These are phyloP conservation scores for Epirrhoe alternata DNA, from an alignment of 2,888 invertebrate genomes.

Conservation along the genomic window DNA sequence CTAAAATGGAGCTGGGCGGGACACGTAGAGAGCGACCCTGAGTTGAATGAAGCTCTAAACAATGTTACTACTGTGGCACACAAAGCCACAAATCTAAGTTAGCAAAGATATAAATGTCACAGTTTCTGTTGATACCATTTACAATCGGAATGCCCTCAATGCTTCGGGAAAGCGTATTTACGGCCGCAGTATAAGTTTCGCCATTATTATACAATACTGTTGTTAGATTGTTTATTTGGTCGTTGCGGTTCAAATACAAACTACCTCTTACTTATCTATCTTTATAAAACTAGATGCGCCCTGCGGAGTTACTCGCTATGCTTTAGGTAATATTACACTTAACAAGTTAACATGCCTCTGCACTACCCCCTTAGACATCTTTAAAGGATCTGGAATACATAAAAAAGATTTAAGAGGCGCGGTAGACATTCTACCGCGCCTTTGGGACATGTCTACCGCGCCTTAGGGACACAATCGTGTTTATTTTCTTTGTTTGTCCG, in stretches of 20 bases:
- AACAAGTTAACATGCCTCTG: no score
- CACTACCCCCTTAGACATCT: no score
- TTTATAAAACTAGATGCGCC: background rate
- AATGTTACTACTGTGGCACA: conserved; percentile 3
- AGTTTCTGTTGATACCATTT: conserved; percentile 13
- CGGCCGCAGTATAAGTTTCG: conserved; percentile 17
- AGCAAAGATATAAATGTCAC: conserved; percentile 14
- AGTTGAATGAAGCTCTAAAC: background rate
- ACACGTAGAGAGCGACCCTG: no score
- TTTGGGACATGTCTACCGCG: no score
- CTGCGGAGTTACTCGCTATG: no score
- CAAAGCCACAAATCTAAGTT: conserved; percentile 3
- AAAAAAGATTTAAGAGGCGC: no score
- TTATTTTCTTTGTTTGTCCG: no score
- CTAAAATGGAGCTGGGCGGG: no score
- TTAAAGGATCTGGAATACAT: no score
- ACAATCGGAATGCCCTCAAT: conserved; percentile 12
- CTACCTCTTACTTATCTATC: background rate
- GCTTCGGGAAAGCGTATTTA: conserved; percentile 15
- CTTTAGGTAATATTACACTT: no score
- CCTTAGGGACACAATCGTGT: no score
- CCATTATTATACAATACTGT: conserved; percentile 23
- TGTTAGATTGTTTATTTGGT: conserved; percentile 14
- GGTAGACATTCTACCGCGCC: no score
- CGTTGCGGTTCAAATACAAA: conserved; percentile 6